Evolutionary conservation across 2,888 invertebrate species (phyloP), one percentile per base, ranked within the genome.

Genomic region (Malthinus flaveolus): DNA sequence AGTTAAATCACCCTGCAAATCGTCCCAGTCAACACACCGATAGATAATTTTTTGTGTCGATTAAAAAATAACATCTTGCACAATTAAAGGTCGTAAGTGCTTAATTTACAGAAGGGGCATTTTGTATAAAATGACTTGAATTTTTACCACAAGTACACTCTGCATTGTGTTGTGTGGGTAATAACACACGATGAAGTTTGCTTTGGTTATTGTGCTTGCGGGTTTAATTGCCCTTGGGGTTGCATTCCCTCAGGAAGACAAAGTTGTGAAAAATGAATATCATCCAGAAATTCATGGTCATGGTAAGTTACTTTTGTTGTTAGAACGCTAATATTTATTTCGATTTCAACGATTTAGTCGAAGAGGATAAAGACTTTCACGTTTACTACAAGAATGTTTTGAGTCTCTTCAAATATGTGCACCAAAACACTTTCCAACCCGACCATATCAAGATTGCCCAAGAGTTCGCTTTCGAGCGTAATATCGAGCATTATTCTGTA

Each of bases 371-470:
- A 32, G 42, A 51, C 31, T 51, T 15, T 10, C 34, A 34, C 15
- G 10, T 32, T 33, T 75, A 73, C 35, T 76, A 78, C 54, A 75
- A 75, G 56, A 67, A 69, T 23, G 48, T 77, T 35, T 73, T 70
- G 55, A 68, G 75, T 36, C 64, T 78, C 3, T 56, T 76, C 1
- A 74, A 70, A 59, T 73, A 73, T 53, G 34, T 71, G 3, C 8
- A 62, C 1, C 75, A 76, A 49, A 71, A 74, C 6, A 61, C 64
- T 7, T 49, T 71, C 31, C 54, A 48, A 23, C 32, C 32, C 32
- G 80, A 83, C 62, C 78, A 82, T 56, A 76, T 79, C 51, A 82
- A 84, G 23, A 80, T 85, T 54, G 86, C 85, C 63, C 77, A 82
- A 52, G 74, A 74, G 59, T 90, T 82, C 74, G 42, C 49, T n/a